Evolutionary conservation across 2,888 invertebrate genomes (phyloP).

Genomic region (Melinopterus prodromus): DNA sequence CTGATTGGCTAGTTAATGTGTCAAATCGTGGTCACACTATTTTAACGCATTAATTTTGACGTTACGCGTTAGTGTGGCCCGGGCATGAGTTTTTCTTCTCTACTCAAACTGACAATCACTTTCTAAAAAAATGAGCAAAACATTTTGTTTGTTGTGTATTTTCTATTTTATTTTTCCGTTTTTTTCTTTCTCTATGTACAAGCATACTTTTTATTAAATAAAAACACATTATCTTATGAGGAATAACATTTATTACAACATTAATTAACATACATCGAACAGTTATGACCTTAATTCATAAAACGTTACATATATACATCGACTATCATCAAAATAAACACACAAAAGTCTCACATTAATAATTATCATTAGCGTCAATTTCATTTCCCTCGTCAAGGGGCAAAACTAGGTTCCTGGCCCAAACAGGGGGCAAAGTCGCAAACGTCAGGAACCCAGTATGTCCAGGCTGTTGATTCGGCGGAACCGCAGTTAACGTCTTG

Average conservation of each 20-base stretch:
- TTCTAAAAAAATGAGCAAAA: too few relatives aligned
- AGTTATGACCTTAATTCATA: background rate
- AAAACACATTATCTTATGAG: background rate
- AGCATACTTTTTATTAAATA: background rate
- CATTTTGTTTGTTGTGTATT: too few relatives aligned
- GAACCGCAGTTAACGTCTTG: conserved; percentile 68
- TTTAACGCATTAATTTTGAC: too few relatives aligned
- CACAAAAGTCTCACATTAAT: background rate
- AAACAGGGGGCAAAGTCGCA: conserved; percentile 81
- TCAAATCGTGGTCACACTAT: too few relatives aligned
- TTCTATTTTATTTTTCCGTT: too few relatives aligned
- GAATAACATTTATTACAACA: background rate
- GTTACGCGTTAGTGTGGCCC: too few relatives aligned
- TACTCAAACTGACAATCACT: too few relatives aligned
- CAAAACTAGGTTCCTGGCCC: conserved; percentile 57
- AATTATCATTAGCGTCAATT: conserved; percentile 27
- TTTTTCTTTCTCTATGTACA: too few relatives aligned
- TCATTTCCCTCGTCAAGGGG: conserved; percentile 32
- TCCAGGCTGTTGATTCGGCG: conserved; percentile 81
- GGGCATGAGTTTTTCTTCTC: too few relatives aligned
- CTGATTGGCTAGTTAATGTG: too few relatives aligned
- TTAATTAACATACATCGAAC: background rate
- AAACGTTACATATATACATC: background rate
- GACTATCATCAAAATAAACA: background rate
- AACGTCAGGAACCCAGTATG: conserved; percentile 98